A percentile compares a stretch with the other conserved stretches of the same genome.
Evolutionary conservation across 2,797 vertebrate species (phyloP).

Genomic region (Siniperca undulata): DNA sequence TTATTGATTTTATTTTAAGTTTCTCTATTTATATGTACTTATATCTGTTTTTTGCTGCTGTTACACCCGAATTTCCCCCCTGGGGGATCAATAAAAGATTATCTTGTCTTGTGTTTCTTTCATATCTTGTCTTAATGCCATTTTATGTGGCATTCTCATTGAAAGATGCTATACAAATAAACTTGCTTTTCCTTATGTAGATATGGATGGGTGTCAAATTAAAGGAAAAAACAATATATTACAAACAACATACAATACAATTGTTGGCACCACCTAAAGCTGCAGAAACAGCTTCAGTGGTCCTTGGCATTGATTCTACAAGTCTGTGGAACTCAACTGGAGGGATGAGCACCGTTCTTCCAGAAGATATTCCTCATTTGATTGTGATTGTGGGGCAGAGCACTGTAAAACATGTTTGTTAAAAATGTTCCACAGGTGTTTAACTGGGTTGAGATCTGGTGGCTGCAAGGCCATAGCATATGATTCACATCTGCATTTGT

Average conservation of each 20-base stretch:
- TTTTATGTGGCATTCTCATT: background rate
- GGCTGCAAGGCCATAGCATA: background rate
- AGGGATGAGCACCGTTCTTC: background rate
- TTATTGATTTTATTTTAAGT: too few species aligned
- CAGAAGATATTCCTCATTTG: background rate
- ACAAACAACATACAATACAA: background rate
- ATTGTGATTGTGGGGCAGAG: conserved; percentile 22
- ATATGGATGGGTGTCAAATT: background rate
- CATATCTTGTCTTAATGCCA: background rate
- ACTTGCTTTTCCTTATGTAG: background rate
- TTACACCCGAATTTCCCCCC: too few species aligned
- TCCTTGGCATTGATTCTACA: background rate
- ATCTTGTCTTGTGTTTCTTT: background rate
- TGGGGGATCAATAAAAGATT: too few species aligned
- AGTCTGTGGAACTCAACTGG: background rate
- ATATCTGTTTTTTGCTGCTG: too few species aligned
- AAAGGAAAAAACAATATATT: background rate
- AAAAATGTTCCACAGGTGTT: conserved; percentile 23
- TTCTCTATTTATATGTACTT: too few species aligned
- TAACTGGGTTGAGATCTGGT: conserved; percentile 1
- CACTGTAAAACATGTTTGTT: background rate
- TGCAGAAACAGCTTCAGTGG: conserved; percentile 6
- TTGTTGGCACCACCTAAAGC: background rate
- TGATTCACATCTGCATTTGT: conserved; percentile 13
- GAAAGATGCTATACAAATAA: background rate